Evolutionary conservation across 2,113 vertebrate genomes (phyloP).

Genomic region (pig (Sus scrofa)): DNA sequence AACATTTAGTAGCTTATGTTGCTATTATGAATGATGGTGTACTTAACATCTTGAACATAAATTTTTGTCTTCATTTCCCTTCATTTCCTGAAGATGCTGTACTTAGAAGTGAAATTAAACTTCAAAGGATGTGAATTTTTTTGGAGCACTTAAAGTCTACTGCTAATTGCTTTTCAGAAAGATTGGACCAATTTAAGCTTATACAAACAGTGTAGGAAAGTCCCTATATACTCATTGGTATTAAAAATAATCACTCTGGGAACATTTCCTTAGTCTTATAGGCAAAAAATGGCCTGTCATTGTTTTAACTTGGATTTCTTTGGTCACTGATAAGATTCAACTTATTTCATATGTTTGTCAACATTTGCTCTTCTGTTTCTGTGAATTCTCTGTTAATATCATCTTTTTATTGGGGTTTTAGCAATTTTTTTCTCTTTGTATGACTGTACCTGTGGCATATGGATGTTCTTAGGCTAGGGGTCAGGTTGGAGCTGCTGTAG

Average conservation of each 20-base stretch:
- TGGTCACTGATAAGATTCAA: not conserved
- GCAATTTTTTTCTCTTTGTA: too few species aligned
- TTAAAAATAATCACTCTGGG: conserved; percentile 15
- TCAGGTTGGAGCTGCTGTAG: too few species aligned
- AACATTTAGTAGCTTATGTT: conserved; percentile 49
- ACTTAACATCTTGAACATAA: conserved; percentile 9
- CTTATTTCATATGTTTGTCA: conserved; percentile 14
- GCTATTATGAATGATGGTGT: conserved; percentile 32
- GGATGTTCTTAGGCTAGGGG: too few species aligned
- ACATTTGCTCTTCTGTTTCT: conserved; percentile 26
- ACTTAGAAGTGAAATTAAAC: conserved; percentile 42
- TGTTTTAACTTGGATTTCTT: conserved; percentile 29
- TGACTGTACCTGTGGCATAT: too few species aligned
- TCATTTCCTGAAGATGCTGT: conserved; percentile 2
- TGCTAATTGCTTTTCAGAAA: conserved; percentile 60
- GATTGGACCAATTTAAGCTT: conserved; percentile 30
- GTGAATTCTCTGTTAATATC: not conserved
- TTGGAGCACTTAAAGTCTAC: not conserved
- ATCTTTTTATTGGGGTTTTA: conserved; percentile 24
- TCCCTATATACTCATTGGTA: not conserved
- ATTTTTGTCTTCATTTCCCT: conserved; percentile 49
- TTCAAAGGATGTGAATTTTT: conserved; percentile 50
- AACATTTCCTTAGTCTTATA: not conserved
- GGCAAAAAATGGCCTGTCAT: not conserved
- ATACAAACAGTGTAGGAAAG: not conserved